Evolutionary conservation across 1,140 invertebrate species (phyloP).

Genomic region (Brachionus rotundiformis): DNA sequence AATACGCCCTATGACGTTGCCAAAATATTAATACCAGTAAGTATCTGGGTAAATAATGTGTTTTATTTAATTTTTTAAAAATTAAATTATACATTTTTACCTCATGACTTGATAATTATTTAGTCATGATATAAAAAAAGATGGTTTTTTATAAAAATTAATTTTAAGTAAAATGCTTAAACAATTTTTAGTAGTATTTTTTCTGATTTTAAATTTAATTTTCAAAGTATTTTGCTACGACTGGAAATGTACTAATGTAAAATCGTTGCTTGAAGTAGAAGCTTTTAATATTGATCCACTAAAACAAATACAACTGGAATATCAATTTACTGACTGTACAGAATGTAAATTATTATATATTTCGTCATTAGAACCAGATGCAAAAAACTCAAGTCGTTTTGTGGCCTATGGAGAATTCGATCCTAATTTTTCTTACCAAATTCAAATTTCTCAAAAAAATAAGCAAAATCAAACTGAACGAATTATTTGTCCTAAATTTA

Average conservation of each 20-base stretch:
- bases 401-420: neutral
- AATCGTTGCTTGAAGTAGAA: neutral
- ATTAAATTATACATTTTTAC: neutral
- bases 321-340: slow-evolving; percentile 22
- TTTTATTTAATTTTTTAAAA: neutral
- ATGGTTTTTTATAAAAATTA: neutral
- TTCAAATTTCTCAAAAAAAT: slow-evolving; percentile 26
- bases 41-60: neutral
- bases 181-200: neutral
- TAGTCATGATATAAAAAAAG: neutral
- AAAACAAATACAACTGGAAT: neutral
- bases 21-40: neutral
- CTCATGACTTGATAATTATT: neutral
- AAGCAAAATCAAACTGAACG: slow-evolving; percentile 1
- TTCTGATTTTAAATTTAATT: neutral
- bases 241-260: slow-evolving; percentile 10
- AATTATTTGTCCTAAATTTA: slow-evolving; percentile 13
- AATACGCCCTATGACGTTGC: neutral
- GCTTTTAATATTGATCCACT: neutral
- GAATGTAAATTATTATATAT: neutral
- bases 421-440: slow-evolving; percentile 1
- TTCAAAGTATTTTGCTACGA: neutral
- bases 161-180: neutral
- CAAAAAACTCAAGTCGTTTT: neutral
- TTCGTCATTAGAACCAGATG: neutral